These are phyloP conservation scores for Oxyura jamaicensis DNA, from an alignment of 2,113 vertebrate genomes.

Conservation along the genomic window DNA sequence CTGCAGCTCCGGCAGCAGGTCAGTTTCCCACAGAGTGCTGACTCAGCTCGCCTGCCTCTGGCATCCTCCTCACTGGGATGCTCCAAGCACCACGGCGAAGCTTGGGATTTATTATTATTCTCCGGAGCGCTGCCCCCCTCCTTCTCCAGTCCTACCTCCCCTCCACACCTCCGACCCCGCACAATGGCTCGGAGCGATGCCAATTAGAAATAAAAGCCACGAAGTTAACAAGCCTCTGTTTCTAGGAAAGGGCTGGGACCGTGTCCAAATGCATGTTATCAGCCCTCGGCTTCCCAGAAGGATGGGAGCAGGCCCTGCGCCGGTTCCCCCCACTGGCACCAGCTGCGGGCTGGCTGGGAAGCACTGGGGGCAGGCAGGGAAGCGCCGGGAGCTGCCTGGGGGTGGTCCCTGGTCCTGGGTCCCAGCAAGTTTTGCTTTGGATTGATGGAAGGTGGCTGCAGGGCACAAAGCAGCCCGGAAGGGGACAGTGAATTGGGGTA, in stretches of 20 bases:
- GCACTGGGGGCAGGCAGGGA: neutral
- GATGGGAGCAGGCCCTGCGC: neutral
- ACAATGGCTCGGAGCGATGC: neutral
- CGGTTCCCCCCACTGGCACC: neutral
- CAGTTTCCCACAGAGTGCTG: neutral
- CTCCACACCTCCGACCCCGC: neutral
- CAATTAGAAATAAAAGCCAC: slow-evolving; percentile 28
- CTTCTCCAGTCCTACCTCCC: neutral
- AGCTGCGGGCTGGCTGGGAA: fast-evolving
- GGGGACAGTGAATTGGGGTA: too few relatives aligned
- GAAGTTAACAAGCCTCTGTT: slow-evolving; percentile 45
- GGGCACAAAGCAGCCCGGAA: too few relatives aligned
- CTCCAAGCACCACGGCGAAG: neutral
- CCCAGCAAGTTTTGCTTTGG: too few relatives aligned
- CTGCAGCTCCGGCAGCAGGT: neutral
- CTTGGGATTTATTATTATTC: neutral
- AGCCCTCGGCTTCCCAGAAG: slow-evolving; percentile 37
- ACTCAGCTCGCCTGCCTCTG: neutral
- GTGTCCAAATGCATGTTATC: slow-evolving; percentile 38
- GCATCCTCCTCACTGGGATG: neutral
- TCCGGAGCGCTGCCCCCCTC: neutral
- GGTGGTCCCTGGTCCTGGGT: too few relatives aligned
- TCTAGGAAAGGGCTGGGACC: slow-evolving; percentile 66
- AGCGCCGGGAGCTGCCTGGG: neutral
- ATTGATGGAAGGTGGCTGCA: too few relatives aligned